Base-by-base conservation (phyloP, 1,140 invertebrate species). In the Drosophila prosaltans region DNA sequence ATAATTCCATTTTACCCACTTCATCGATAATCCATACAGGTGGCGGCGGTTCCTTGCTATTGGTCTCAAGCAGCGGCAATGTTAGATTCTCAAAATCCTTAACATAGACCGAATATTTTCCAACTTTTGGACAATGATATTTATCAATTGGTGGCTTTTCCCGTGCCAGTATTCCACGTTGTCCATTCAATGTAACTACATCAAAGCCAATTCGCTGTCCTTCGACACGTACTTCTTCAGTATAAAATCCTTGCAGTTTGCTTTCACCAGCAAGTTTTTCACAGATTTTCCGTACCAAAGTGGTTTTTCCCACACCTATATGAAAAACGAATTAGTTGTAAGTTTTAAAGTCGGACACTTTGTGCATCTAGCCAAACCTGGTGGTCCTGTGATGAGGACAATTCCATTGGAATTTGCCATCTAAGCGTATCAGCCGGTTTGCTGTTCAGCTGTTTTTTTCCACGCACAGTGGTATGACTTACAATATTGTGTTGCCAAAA, bases 1-100 rank as follows among this genome's bases (percentile, higher is more conserved):
- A 54, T 10, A 88, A 32, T 11, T 88, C 83, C 83, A 88, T 88
- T 66, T 75, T 88, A 1, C 84, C 83, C 28, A 88, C 75, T 58
- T 88, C 83, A 51, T 88, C 83, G 8, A 88, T 68, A 10, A 89
- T 10, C 8, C 83, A 16, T 24, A 88, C 55, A 6, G 55, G n/a
- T 0, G n/a, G 10, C 1, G 40, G 54, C 4, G 64, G 6, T 0
- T 16, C 26, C 1, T 28, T 8, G 0, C 24, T 7, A 4, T 57
- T 28, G 0, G 30, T 6, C 0, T 36, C 5, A 26, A 77, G 32
- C 11, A 72, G 2, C 3, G 80, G 74, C 59, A 89, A 10, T 7
- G 69, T 6, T 0, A 83, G 30, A n/a, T 69, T 3, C 28, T 88
- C 83, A 58, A 89, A 88, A 0, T 89, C 66, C 4, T 72, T 30